Percentiles rank a stretch among this genome's conserved stretches.
phyloP scores from a whole-genome alignment of 2,888 invertebrate genomes.

The Stenodema calcarata region DNA sequence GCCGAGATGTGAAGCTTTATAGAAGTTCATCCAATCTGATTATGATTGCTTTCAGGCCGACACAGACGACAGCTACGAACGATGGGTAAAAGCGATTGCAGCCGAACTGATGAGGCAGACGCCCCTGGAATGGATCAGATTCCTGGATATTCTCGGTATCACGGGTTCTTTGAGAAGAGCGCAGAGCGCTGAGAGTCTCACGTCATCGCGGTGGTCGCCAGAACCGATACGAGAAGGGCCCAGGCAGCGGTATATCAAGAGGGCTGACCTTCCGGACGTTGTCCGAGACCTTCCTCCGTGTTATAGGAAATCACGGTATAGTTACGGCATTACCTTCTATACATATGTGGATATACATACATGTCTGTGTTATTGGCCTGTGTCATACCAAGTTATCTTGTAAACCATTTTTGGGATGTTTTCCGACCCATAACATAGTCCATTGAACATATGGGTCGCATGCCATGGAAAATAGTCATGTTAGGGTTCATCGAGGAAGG shows the following conservation, averaged over 20 bases:
- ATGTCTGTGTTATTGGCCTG: no score
- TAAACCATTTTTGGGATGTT: no score
- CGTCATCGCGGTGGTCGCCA: slow-evolving; percentile 27
- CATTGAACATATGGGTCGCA: no score
- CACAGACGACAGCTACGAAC: slow-evolving; percentile 73
- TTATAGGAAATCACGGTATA: slow-evolving; percentile 64
- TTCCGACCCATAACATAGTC: no score
- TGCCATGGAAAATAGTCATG: no score
- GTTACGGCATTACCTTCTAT: no score
- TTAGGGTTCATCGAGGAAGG: no score
- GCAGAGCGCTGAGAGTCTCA: slow-evolving; percentile 53
- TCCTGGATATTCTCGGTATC: slow-evolving; percentile 75
- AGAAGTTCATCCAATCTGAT: slow-evolving; percentile 49
- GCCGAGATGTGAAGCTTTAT: slow-evolving; percentile 57
- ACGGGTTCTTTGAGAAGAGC: slow-evolving; percentile 53
- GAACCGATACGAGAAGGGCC: slow-evolving; percentile 5
- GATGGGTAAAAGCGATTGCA: slow-evolving; percentile 77
- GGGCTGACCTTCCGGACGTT: slow-evolving; percentile 52
- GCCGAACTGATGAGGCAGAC: slow-evolving; percentile 78
- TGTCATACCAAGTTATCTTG: no score
- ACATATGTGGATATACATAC: no score
- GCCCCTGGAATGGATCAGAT: slow-evolving; percentile 63
- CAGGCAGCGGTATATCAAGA: slow-evolving; percentile 29
- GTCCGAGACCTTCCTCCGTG: slow-evolving; percentile 60
- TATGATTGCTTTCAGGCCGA: slow-evolving; percentile 67